Evolutionary conservation across 2,888 invertebrate species (phyloP).

Genomic region (Diploptera punctata): DNA sequence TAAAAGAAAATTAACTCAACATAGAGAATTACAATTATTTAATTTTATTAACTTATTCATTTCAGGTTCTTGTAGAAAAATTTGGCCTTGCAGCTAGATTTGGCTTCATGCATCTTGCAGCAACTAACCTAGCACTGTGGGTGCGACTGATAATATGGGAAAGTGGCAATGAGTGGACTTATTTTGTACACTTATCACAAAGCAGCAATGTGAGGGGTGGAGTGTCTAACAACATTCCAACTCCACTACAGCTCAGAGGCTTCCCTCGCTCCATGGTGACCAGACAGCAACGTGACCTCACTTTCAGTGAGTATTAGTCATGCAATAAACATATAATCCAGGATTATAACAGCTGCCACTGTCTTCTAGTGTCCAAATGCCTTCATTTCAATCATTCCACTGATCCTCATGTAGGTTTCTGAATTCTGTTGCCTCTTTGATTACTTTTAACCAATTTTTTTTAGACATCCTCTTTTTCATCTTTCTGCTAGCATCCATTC

Average conservation of each 20-base stretch:
- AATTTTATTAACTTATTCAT: too few species aligned
- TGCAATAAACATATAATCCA: too few species aligned
- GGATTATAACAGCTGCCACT: too few species aligned
- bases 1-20: too few species aligned
- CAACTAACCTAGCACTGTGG: slow-evolving; percentile 62
- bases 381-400: too few species aligned
- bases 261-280: slow-evolving; percentile 54
- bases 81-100: slow-evolving; percentile 60
- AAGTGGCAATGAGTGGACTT: slow-evolving; percentile 60
- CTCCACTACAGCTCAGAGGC: slow-evolving; percentile 55
- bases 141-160: slow-evolving; percentile 61
- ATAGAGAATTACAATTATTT: too few species aligned
- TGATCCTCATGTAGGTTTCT: too few species aligned
- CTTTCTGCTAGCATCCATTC: too few species aligned
- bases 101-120: slow-evolving; percentile 62
- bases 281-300: slow-evolving; percentile 48
- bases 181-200: slow-evolving; percentile 57
- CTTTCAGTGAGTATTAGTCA: slow-evolving; percentile 47
- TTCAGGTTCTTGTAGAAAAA: slow-evolving; percentile 59
- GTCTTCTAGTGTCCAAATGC: too few species aligned
- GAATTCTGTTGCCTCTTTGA: too few species aligned
- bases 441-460: too few species aligned
- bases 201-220: slow-evolving; percentile 37
- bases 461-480: too few species aligned
- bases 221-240: slow-evolving; percentile 47